Evolutionary conservation across 2,113 vertebrate genomes (phyloP).

Genomic region (Microtus richardsoni): DNA sequence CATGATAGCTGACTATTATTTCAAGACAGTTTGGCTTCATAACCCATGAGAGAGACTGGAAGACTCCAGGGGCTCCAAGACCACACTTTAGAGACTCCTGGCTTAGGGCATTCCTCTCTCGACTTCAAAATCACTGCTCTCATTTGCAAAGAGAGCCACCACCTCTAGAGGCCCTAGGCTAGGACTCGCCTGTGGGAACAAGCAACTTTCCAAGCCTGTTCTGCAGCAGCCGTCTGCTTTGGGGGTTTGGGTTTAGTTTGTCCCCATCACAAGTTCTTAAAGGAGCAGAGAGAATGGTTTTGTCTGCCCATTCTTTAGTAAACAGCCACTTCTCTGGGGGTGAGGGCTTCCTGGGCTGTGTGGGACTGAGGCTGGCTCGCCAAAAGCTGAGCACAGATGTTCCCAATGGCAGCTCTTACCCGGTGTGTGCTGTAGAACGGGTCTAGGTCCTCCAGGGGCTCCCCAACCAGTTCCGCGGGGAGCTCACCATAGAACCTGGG

Average conservation of each 20-base stretch:
- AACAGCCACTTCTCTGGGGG: neutral
- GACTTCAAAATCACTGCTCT: neutral
- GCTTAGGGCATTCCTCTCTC: neutral
- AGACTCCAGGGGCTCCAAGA: neutral
- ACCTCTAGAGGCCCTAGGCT: neutral
- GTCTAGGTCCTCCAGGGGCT: conserved; percentile 96
- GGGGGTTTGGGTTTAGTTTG: neutral
- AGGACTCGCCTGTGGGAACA: neutral
- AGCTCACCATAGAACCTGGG: conserved; percentile 95
- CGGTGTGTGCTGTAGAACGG: conserved; percentile 91
- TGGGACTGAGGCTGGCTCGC: neutral
- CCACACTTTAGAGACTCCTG: neutral
- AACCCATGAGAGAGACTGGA: neutral
- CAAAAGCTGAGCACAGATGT: neutral
- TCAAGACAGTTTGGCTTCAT: neutral
- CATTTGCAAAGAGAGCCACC: neutral
- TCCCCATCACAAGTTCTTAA: neutral
- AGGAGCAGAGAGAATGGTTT: neutral
- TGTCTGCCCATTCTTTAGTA: neutral
- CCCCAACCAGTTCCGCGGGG: conserved; percentile 92
- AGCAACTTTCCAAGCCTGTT: neutral
- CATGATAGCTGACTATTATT: neutral
- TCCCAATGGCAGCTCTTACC: conserved; percentile 59
- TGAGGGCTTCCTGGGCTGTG: neutral
- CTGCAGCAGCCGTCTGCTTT: neutral